A percentile compares a stretch with the other conserved stretches of the same genome.
Conservation (phyloP, 2,888 invertebrate genomes). For the Troides oblongomaculatus region DNA sequence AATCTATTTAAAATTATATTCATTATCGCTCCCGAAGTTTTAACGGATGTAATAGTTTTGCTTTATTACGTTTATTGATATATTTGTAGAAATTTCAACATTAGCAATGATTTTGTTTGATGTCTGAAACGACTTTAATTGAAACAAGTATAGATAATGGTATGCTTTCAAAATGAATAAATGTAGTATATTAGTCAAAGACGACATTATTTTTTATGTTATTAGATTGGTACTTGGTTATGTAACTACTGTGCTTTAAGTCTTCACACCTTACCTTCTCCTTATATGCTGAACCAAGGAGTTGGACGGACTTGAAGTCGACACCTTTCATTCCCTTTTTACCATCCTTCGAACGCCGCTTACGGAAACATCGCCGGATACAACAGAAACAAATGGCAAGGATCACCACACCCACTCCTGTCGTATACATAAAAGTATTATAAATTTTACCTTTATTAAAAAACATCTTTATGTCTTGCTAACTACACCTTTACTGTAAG, state of each 20-base stretch:
- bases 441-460: neutral
- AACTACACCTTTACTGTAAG: neutral
- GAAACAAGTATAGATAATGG: neutral
- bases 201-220: too few species aligned
- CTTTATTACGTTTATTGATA: too few species aligned
- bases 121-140: too few species aligned
- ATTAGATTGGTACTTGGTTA: neutral
- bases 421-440: neutral
- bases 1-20: too few species aligned
- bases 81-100: too few species aligned
- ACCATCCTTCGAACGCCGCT: constrained; percentile 94
- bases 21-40: too few species aligned
- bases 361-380: constrained; percentile 94
- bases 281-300: constrained; percentile 97
- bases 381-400: constrained; percentile 94
- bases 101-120: neutral
- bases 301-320: constrained; percentile 97
- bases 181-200: too few species aligned
- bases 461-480: too few species aligned
- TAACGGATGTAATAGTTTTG: too few species aligned
- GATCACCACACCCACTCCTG: constrained; percentile 87
- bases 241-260: neutral
- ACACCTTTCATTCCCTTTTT: constrained; percentile 97
- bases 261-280: constrained; percentile 90
- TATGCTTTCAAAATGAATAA: neutral